Evolutionary conservation across 2,888 invertebrate species (phyloP).

Genomic region (Ophioninae sp.): DNA sequence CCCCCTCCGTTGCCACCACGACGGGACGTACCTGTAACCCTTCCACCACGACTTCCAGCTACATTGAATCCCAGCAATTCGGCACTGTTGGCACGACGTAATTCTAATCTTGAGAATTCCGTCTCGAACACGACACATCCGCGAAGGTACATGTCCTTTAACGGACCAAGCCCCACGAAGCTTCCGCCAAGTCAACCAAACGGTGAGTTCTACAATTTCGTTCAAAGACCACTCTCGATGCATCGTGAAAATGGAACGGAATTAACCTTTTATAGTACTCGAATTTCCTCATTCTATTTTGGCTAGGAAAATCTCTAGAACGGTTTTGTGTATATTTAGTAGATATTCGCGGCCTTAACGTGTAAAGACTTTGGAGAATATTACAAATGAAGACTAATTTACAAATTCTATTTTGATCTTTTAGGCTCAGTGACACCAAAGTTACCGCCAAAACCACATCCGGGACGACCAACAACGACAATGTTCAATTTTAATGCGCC

Average conservation of each 20-base stretch:
- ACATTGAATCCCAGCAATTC: constrained; percentile 77
- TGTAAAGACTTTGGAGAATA: neutral
- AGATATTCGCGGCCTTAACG: neutral
- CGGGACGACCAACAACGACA: constrained; percentile 78
- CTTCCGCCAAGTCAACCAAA: constrained; percentile 77
- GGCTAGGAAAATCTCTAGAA: neutral
- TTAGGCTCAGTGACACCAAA: constrained; percentile 78
- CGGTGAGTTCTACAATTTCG: constrained; percentile 68
- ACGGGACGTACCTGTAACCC: constrained; percentile 72
- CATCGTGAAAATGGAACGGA: neutral
- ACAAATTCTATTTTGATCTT: neutral
- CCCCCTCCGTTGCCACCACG: constrained; percentile 87
- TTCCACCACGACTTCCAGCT: constrained; percentile 76
- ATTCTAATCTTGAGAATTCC: constrained; percentile 77
- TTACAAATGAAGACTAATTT: neutral
- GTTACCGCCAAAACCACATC: constrained; percentile 79
- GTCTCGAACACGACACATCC: constrained; percentile 69
- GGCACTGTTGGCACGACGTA: constrained; percentile 77
- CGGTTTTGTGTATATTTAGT: neutral
- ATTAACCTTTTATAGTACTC: neutral
- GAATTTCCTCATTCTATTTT: neutral
- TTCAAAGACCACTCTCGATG: too few relatives aligned
- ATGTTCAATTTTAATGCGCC: constrained; percentile 80
- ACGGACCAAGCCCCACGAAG: constrained; percentile 79
- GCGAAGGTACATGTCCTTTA: constrained; percentile 79